Percentiles rank a stretch among this genome's conserved stretches.
These are phyloP conservation scores for Panagrolaimus sp. DNA, from an alignment of 1,140 invertebrate genomes.

Conservation along the genomic window DNA sequence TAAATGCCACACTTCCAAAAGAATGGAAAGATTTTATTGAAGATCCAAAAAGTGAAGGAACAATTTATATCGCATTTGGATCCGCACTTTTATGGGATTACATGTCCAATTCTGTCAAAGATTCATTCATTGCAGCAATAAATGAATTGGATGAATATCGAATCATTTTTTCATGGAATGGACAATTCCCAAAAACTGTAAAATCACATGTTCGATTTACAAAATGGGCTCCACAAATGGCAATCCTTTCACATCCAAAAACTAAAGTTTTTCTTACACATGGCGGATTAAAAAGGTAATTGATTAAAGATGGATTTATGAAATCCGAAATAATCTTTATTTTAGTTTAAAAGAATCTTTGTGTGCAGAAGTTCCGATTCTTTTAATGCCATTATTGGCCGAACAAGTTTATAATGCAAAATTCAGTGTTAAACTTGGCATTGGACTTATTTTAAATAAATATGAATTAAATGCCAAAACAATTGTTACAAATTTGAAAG, in stretches of 20 bases:
- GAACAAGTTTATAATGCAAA: constrained; percentile 13
- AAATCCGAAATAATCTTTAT: not conserved
- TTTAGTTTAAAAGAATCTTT: not conserved
- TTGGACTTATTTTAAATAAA: too few relatives aligned
- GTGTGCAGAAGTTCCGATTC: constrained; percentile 13
- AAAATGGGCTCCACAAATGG: constrained; percentile 20
- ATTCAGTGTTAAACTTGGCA: too few relatives aligned
- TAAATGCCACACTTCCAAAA: not conserved
- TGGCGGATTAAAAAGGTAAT: not conserved
- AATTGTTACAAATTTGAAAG: too few relatives aligned
- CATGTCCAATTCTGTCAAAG: constrained; percentile 29
- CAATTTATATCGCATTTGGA: constrained; percentile 40
- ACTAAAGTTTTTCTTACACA: constrained; percentile 7
- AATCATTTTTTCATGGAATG: constrained; percentile 17
- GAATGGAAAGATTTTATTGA: constrained; percentile 34
- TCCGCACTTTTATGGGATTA: constrained; percentile 29
- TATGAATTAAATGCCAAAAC: too few relatives aligned
- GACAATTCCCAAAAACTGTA: not conserved
- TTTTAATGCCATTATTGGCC: constrained; percentile 7
- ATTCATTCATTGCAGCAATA: constrained; percentile 30
- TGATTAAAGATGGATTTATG: too few relatives aligned
- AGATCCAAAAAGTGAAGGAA: constrained; percentile 39
- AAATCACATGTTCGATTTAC: not conserved
- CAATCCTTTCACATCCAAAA: constrained; percentile 5
- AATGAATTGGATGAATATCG: constrained; percentile 34